Evolutionary conservation across 2,797 vertebrate genomes (phyloP).

Genomic region (Enoplosus armatus): DNA sequence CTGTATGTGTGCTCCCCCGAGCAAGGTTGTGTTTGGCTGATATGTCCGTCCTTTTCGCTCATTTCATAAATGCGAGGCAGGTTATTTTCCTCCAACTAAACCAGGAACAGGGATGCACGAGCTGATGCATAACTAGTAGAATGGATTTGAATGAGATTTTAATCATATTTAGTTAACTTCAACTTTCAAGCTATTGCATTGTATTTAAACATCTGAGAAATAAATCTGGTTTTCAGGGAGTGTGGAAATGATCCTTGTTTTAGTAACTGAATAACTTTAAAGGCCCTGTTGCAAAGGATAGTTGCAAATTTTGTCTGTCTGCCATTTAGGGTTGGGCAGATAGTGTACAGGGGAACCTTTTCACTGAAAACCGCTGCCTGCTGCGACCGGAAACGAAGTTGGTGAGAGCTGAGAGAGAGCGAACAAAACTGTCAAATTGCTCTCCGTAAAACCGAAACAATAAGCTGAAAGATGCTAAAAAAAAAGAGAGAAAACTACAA

Average conservation of each 20-base stretch:
- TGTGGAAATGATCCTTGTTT: neutral
- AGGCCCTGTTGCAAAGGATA: too few relatives aligned
- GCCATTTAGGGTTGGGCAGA: too few relatives aligned
- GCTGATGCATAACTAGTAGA: conserved; percentile 8
- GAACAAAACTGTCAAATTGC: neutral
- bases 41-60: conserved; percentile 55
- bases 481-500: neutral
- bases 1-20: conserved; percentile 59
- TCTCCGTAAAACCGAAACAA: neutral
- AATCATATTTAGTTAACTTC: conserved; percentile 13
- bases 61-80: conserved; percentile 27
- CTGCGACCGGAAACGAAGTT: too few relatives aligned
- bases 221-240: neutral
- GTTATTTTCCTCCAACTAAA: conserved; percentile 26
- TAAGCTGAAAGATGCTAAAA: neutral
- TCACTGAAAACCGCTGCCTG: too few relatives aligned
- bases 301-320: too few relatives aligned
- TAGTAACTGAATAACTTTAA: neutral
- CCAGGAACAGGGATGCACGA: neutral
- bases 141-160: conserved; percentile 16
- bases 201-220: conserved; percentile 3
- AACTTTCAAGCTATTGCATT: neutral
- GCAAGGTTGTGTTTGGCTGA: conserved; percentile 74
- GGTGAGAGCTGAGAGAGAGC: neutral
- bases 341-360: too few relatives aligned